Base-by-base conservation (phyloP, 2,888 invertebrate genomes). In the Physocephala rufipes region DNA sequence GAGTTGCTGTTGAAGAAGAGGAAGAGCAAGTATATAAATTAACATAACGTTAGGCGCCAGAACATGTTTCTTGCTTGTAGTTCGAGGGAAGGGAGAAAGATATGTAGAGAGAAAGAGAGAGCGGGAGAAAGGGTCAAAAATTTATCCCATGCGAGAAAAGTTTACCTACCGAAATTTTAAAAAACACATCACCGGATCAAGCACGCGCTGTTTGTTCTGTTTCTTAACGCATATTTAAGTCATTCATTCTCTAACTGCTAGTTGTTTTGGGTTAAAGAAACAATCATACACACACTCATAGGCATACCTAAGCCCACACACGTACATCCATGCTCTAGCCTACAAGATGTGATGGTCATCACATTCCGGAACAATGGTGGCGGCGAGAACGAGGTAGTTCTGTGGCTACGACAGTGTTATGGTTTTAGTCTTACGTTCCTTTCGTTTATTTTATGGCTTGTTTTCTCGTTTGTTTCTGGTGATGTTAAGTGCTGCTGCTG, bases 1-100 rank as follows among this genome's bases (percentile, higher is more conserved):
- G 53, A 51, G 51, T 30, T 66, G 49, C 49, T 64, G 28, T 7
- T 30, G 36, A 24, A 2, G n/a, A n/a, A 2, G 12, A 21, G 19
- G 62, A 61, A 43, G 43, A 61, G 43, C 19, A 61, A 43, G 21
- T 36, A 43, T 43, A 61, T n/a, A 49, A 82, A 82, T 81, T 82
- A 82, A 83, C 82, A 83, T 82, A 81, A 80, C 82, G 81, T 81
- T 79, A 66, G 66, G 66, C 66, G 66, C 66, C 66, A 53, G 36
- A 36, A 16, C 28, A 66, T 13, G 58, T 28, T 49, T n/a, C 4
- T 19, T 19, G 58, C 58, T 49, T n/a, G 19, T n/a, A 4, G 4
- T 36, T 4, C 36, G 36, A 36, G 4, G 36, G 9, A 36, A 36
- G 36, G 9, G 36, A 36, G 36, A 36, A n/a, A n/a, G n/a, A n/a